Percentiles rank a stretch among this genome's conserved stretches.
phyloP scores from a whole-genome alignment of 2,888 invertebrate genomes.

The Parascotia fuliginaria region DNA sequence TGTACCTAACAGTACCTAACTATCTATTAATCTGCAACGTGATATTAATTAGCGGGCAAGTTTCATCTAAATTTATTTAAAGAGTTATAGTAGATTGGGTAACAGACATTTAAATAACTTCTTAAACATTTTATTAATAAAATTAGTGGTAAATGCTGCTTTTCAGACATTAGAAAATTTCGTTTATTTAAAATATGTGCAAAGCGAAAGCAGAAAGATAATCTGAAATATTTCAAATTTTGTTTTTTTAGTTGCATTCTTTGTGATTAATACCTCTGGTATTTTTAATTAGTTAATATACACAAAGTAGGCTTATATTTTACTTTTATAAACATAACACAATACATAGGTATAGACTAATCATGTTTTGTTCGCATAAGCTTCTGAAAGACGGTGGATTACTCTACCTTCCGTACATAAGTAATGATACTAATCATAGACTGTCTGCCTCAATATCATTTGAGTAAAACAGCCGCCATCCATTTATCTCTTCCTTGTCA shows the following conservation, averaged over 20 bases:
- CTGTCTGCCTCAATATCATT: slow-evolving; percentile 40
- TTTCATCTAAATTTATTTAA: too few species aligned
- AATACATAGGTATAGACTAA: too few species aligned
- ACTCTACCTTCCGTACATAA: slow-evolving; percentile 27
- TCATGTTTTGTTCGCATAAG: slow-evolving; percentile 5
- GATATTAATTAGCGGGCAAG: too few species aligned
- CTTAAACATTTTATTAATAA: too few species aligned
- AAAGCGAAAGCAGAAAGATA: not conserved
- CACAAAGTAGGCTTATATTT: not conserved
- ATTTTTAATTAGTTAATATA: slow-evolving; percentile 4
- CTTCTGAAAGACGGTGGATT: slow-evolving; percentile 1
- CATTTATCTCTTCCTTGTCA: slow-evolving; percentile 66
- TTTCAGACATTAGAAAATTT: too few species aligned
- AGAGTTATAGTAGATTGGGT: too few species aligned
- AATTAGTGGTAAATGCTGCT: too few species aligned
- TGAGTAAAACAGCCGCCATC: slow-evolving; percentile 51
- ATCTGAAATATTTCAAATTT: slow-evolving; percentile 9
- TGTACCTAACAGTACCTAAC: too few species aligned
- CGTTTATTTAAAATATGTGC: not conserved
- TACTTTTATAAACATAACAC: not conserved
- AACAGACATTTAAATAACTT: too few species aligned
- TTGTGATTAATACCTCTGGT: not conserved
- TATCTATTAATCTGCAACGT: too few species aligned
- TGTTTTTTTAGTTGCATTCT: not conserved
- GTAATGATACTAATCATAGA: slow-evolving; percentile 39